Evolutionary conservation across 1,140 invertebrate species (phyloP), one percentile per base, ranked within the genome.

Genomic region (Neomicropteryx cornuta): DNA sequence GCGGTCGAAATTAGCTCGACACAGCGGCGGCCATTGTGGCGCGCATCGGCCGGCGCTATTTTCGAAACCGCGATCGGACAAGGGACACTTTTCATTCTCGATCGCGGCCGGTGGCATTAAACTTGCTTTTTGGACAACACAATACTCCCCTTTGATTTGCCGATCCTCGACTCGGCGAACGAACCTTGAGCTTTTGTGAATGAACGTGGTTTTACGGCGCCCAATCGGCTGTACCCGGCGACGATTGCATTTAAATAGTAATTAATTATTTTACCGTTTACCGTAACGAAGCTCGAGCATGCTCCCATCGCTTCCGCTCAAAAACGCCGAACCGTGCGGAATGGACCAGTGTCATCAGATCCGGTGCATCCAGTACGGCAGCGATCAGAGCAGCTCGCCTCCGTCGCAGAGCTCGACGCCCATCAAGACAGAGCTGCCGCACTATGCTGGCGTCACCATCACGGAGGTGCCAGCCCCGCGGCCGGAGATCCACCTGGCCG

Each of bases 21-120:
- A 11, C 24, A 16, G 30, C 11, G 13, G 27, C 8, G 6, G 3
- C 18, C 27, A 37, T 28, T 37, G 17, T 16, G 11, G 11, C 10
- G 20, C 18, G 18, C 13, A 30, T 44, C 33, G 33, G 35, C n/a
- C n/a, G n/a, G n/a, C 33, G 38, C 43, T 41, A 44, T 41, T 39
- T 37, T 37, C 23, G 23, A 24, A 27, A 27, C 35, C 17, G 36
- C 35, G 24, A 33, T 14, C 30, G 23, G 34, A 41, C 37, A 36
- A 44, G 38, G 41, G 36, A 22, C 10, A n/a, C n/a, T n/a, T 29
- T 41, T 33, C 38, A 30, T 41, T 16, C 33, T 44, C n/a, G n/a
- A n/a, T n/a, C n/a, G n/a, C n/a, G n/a, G n/a, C n/a, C n/a, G n/a
- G n/a, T n/a, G n/a, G n/a, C n/a, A n/a, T n/a, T n/a, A n/a, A n/a